A percentile compares a stretch with the other conserved stretches of the same genome.
Conservation (phyloP, 2,113 vertebrate genomes). For the Xenopus tropicalis region DNA sequence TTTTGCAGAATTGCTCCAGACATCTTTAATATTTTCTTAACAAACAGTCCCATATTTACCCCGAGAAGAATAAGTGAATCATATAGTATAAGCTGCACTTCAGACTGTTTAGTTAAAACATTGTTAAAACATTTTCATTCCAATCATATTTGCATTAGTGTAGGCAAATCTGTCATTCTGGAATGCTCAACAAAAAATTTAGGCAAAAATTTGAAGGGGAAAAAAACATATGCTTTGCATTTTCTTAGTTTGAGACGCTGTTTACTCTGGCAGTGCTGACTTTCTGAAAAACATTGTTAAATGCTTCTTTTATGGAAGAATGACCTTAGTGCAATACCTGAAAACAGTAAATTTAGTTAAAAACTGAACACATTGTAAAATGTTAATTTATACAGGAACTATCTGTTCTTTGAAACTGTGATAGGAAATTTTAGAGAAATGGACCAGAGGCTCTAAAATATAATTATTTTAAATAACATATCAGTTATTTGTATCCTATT, state of each 20-base stretch:
- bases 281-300: slow-evolving; percentile 58
- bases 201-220: slow-evolving; percentile 66
- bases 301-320: slow-evolving; percentile 62
- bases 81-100: too few species aligned
- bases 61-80: too few species aligned
- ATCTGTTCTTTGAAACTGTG: slow-evolving; percentile 54
- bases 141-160: slow-evolving; percentile 34
- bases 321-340: slow-evolving; percentile 62
- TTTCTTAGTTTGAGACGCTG: slow-evolving; percentile 63
- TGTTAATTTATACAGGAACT: slow-evolving; percentile 55
- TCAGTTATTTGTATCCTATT: too few species aligned
- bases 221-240: slow-evolving; percentile 65
- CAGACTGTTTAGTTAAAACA: too few species aligned
- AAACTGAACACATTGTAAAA: slow-evolving; percentile 56
- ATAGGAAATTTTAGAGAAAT: not conserved
- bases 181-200: slow-evolving; percentile 58
- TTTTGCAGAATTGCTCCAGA: too few species aligned
- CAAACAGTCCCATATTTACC: too few species aligned
- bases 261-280: slow-evolving; percentile 65
- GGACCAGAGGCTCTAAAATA: too few species aligned
- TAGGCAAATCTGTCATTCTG: slow-evolving; percentile 57
- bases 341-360: slow-evolving; percentile 67
- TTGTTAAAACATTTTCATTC: not conserved
- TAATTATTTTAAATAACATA: too few species aligned
- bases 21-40: too few species aligned